Base-by-base conservation (phyloP, 2,113 vertebrate species). In the Myrmophylax atrothorax region DNA sequence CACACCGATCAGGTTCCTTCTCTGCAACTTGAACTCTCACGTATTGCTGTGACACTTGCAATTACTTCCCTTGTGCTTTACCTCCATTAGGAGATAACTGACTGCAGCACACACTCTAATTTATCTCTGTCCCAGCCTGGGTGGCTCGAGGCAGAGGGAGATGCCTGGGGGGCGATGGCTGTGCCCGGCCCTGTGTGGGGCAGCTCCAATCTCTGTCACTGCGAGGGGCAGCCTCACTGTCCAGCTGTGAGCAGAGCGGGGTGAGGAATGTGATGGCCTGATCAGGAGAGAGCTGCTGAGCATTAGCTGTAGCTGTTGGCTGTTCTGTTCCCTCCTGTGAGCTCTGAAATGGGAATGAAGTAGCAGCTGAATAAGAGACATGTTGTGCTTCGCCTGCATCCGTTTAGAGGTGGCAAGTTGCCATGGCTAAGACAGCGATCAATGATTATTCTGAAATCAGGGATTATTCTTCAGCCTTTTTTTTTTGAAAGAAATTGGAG, bases 281-380 rank as follows among this genome's bases (percentile, higher is more conserved):
- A 89, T 64, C 47, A 89, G 83, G 89, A n/a, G 35, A 58, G 69
- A 83, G 87, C 84, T 87, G 84, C 84, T 59, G 75, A 77, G 87
- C 91, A 7, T 91, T 87, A 82, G 42, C 59, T 84, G 77, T 25
- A 68, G 87, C 94, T 95, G 66, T 82, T 83, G 60, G 81, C 49
- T 94, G 46, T 66, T 40, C 84, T 80, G 6, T 35, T 80, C 82
- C 89, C 87, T 91, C 87, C 95, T 91, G 84, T 38, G 90, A 94
- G 87, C 91, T 80, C 75, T 85, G 95, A 8, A 94, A 94, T 78
- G 86, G 60, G 26, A 87, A 59, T 68, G 70, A 62, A 83, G 63
- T 24, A 76, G 75, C 78, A 94, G 82, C 77, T 87, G 74, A 76
- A 77, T 87, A 76, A 33, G 67, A 62, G 87, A 55, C 74, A 5